phyloP scores from a whole-genome alignment of 2,797 vertebrate species.

The Chaunax sp. region DNA sequence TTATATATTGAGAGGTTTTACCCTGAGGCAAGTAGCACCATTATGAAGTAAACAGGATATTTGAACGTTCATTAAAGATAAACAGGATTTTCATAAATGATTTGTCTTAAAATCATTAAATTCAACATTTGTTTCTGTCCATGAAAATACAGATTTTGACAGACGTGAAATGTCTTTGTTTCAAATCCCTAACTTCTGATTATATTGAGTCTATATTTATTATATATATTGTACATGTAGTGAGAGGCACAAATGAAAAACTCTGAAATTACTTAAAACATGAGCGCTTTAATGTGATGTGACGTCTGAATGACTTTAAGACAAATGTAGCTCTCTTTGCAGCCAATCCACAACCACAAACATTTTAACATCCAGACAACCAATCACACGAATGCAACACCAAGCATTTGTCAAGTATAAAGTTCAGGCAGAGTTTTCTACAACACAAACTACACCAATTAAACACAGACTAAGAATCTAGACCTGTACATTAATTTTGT shows the following conservation, averaged over 20 bases:
- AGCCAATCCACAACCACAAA: constrained; percentile 48
- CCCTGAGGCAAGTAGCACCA: constrained; percentile 65
- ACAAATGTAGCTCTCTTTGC: constrained; percentile 47
- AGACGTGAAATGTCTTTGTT: neutral
- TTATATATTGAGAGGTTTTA: constrained; percentile 24
- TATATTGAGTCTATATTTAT: neutral
- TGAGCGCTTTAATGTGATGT: constrained; percentile 71
- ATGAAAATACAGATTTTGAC: constrained; percentile 9
- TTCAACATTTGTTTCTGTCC: neutral
- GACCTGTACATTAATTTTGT: constrained; percentile 54
- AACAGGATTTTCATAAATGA: neutral
- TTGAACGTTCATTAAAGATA: constrained; percentile 2
- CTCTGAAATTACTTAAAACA: constrained; percentile 58
- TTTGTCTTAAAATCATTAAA: constrained; percentile 43
- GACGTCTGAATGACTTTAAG: constrained; percentile 67
- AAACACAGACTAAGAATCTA: constrained; percentile 50
- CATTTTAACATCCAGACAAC: constrained; percentile 36
- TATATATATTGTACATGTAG: constrained; percentile 20
- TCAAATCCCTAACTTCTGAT: neutral
- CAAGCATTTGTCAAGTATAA: constrained; percentile 70
- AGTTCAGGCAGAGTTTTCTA: constrained; percentile 46
- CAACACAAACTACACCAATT: constrained; percentile 26
- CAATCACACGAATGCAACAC: constrained; percentile 44
- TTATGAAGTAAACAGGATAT: constrained; percentile 45
- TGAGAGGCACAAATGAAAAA: constrained; percentile 60